Base-by-base conservation (phyloP, 2,113 vertebrate genomes). In the Seriola rivoliana region DNA sequence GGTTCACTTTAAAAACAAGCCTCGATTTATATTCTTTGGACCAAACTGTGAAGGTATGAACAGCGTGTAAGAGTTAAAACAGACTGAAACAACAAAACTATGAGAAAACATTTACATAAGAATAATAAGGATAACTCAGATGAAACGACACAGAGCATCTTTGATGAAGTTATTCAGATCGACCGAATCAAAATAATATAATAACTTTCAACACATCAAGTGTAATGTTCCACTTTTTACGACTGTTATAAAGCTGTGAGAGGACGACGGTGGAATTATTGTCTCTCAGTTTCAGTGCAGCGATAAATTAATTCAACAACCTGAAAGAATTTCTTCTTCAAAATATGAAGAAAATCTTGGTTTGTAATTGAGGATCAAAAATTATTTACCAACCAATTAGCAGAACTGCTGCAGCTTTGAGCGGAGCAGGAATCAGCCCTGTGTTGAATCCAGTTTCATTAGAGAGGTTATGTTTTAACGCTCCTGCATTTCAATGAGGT, bases 401-500 rank as follows among this genome's bases (percentile, higher is more conserved):
- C 16, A 4, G 0, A 38, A 34, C 14, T 13, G n/a, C 42, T 55
- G 1, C 1, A 68, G 68, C 40, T 64, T 64, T 52, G n/a, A 34
- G 62, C 38, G 17, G 34, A 58, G 11, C 55, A 54, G 55, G 8
- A 78, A 68, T 78, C 19, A 60, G 25, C n/a, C 4, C 23, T 19
- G 16, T 62, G 11, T 66, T 1, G 19, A 32, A 13, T 67, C 57
- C 23, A 36, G 54, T 74, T 79, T 85, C 75, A 82, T 84, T 54
- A 40, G 52, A 4, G 2, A 46, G 38, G 46, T 71, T 65, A 8
- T 75, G 55, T 68, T 84, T 75, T 65, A 59, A 71, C 11, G 3
- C 40, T 66, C 76, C 23, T 67, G 71, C 71, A 86, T 86, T 75
- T 79, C 55, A 60, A 79, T 82, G 44, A 87, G 32, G 10, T 19